phyloP scores from a whole-genome alignment of 2,113 vertebrate genomes.

The Vimba vimba region DNA sequence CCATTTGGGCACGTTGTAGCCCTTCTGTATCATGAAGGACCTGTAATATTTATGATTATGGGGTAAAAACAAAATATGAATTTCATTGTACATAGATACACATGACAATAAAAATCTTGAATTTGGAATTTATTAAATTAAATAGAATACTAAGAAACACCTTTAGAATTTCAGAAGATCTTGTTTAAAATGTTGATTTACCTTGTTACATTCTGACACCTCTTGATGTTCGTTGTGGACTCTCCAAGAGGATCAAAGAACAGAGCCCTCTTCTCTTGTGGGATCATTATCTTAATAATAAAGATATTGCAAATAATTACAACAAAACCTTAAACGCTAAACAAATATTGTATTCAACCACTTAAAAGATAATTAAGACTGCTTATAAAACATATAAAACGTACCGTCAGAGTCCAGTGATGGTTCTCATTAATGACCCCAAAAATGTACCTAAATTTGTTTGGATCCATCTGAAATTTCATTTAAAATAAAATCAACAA shows the following conservation, averaged over 20 bases:
- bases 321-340: background rate
- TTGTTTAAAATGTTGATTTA: background rate
- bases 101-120: background rate
- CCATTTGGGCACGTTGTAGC: background rate
- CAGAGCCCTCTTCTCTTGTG: slow-evolving; percentile 14
- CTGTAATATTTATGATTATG: background rate
- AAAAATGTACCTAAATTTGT: background rate
- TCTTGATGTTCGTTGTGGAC: background rate
- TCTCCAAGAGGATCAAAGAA: background rate
- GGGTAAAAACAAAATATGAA: background rate
- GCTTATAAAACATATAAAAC: background rate
- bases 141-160: background rate
- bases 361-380: background rate
- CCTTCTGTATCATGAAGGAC: background rate
- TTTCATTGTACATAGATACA: background rate
- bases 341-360: background rate
- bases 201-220: background rate
- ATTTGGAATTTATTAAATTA: background rate
- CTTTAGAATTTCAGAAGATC: background rate
- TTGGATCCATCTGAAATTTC: slow-evolving; percentile 7
- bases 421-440: background rate
- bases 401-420: slow-evolving; percentile 1
- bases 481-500: background rate
- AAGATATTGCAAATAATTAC: background rate
- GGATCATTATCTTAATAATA: background rate